Percentiles rank a stretch among this genome's conserved stretches.
Conservation (phyloP, 2,888 invertebrate species). For the Molorchus minor region DNA sequence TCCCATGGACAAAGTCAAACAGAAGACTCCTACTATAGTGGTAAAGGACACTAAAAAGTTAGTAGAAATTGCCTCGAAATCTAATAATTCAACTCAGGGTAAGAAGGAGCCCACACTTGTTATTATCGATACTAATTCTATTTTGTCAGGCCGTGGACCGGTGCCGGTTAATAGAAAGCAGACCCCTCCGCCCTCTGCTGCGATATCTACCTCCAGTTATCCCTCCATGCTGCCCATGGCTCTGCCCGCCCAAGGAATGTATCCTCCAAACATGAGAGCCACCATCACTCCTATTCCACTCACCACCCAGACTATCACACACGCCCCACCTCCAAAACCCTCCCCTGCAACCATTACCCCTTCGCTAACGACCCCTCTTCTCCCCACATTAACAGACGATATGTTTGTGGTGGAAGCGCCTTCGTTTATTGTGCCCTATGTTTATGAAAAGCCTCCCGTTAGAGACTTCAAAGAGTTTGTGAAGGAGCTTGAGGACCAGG, state of each 20-base stretch:
- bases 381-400: conserved; percentile 88
- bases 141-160: conserved; percentile 71
- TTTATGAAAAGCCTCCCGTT: conserved; percentile 88
- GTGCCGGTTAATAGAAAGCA: conserved; percentile 62
- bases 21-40: conserved; percentile 61
- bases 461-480: conserved; percentile 81
- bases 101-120: conserved; percentile 80
- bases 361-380: conserved; percentile 66
- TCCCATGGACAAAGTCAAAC: conserved; percentile 29
- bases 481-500: conserved; percentile 61
- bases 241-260: conserved; percentile 71
- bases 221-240: conserved; percentile 64
- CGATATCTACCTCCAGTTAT: conserved; percentile 53
- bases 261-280: conserved; percentile 69
- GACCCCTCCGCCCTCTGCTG: conserved; percentile 25
- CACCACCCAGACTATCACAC: conserved; percentile 51
- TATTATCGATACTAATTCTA: conserved; percentile 81
- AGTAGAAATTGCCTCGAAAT: conserved; percentile 75
- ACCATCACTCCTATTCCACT: conserved; percentile 68
- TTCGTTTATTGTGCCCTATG: conserved; percentile 92
- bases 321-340: conserved; percentile 52
- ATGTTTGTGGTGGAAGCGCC: conserved; percentile 94
- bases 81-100: conserved; percentile 59
- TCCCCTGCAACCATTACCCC: conserved; percentile 54
- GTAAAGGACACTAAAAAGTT: conserved; percentile 77